Evolutionary conservation across 2,888 invertebrate genomes (phyloP).

Genomic region (Phrixothrix hirtus): DNA sequence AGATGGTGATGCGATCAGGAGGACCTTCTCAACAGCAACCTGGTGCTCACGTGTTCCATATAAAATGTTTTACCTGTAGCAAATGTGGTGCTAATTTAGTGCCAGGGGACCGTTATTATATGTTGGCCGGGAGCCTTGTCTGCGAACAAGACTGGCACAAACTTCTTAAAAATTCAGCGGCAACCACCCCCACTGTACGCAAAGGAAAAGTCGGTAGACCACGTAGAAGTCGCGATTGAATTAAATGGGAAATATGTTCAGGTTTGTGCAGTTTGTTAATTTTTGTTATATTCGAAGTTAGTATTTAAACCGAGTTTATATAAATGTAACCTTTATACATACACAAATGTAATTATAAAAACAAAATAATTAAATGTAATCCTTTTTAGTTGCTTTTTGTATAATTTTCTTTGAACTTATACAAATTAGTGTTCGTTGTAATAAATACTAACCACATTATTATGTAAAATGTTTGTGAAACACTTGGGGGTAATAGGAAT

Average conservation of each 20-base stretch:
- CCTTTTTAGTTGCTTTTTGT: no score
- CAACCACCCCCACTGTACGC: slow-evolving; percentile 70
- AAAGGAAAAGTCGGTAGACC: slow-evolving; percentile 90
- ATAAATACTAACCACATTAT: no score
- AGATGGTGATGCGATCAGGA: slow-evolving; percentile 88
- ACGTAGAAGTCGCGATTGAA: slow-evolving; percentile 88
- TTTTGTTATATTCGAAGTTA: not conserved
- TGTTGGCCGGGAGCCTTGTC: slow-evolving; percentile 86
- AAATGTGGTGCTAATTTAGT: slow-evolving; percentile 88
- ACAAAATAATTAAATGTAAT: no score
- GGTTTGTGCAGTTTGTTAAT: slow-evolving; percentile 16
- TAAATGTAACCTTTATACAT: no score
- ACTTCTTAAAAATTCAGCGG: slow-evolving; percentile 63
- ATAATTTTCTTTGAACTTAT: no score
- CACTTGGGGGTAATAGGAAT: no score
- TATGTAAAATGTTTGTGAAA: no score
- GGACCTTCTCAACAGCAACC: slow-evolving; percentile 61
- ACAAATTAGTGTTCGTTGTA: no score
- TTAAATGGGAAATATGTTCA: slow-evolving; percentile 41
- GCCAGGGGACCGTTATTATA: slow-evolving; percentile 88
- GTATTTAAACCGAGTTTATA: slow-evolving; percentile 7
- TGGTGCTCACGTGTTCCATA: slow-evolving; percentile 79
- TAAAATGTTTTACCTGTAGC: slow-evolving; percentile 94
- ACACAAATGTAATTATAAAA: no score
- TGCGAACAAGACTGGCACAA: slow-evolving; percentile 97